phyloP scores from a whole-genome alignment of 2,888 invertebrate genomes.

The Tachina fera region DNA sequence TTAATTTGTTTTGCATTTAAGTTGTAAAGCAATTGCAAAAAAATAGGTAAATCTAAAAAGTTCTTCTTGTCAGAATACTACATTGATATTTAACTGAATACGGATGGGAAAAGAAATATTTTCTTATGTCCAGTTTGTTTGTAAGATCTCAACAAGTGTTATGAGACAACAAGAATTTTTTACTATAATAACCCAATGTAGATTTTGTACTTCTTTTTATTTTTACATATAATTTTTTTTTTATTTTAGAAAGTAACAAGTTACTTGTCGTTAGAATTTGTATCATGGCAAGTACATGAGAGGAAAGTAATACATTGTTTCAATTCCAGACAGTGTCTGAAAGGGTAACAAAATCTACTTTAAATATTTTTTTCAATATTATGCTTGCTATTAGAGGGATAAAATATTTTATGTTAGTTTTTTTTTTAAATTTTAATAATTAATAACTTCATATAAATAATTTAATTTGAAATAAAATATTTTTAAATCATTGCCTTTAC shows the following conservation, averaged over 20 bases:
- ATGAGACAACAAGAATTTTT: not conserved
- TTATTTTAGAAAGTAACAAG: constrained; percentile 29
- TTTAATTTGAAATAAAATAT: too few relatives aligned
- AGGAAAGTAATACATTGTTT: constrained; percentile 39
- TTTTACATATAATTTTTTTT: not conserved
- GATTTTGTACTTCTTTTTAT: not conserved
- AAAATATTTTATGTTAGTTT: too few relatives aligned
- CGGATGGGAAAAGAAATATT: not conserved
- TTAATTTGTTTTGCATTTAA: constrained; percentile 47
- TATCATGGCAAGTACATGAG: constrained; percentile 20
- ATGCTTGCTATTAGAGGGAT: too few relatives aligned
- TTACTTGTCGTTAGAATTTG: constrained; percentile 23
- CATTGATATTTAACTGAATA: not conserved
- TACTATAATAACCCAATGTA: not conserved
- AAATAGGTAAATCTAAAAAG: not conserved
- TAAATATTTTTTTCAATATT: too few relatives aligned
- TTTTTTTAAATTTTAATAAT: too few relatives aligned
- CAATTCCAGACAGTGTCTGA: constrained; percentile 7
- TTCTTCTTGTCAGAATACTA: not conserved
- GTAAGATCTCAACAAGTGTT: not conserved
- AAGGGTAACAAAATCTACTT: not conserved
- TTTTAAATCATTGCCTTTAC: too few relatives aligned
- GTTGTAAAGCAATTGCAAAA: not conserved
- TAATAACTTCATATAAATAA: too few relatives aligned
- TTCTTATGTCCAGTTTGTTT: not conserved